Conservation (phyloP, 2,113 vertebrate genomes). For the Neolamprologus hecqui region DNA sequence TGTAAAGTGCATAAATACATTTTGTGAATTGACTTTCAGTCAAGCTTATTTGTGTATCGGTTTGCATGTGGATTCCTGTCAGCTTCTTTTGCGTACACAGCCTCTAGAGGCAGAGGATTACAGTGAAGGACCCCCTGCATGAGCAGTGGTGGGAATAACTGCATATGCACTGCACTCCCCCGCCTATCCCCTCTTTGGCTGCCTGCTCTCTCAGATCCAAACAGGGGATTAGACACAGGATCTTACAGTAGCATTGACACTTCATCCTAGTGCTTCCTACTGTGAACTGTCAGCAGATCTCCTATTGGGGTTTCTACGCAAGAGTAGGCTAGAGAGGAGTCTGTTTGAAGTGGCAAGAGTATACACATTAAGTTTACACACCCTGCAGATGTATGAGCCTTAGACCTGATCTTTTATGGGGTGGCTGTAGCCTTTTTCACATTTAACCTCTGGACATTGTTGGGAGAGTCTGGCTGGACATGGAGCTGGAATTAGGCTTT, state of each 20-base stretch:
- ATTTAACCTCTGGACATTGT: neutral
- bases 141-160: conserved; percentile 58
- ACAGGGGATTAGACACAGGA: conserved; percentile 48
- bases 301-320: conserved; percentile 25
- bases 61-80: conserved; percentile 32
- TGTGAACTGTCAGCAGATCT: conserved; percentile 49
- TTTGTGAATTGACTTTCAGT: neutral
- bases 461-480: neutral
- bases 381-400: neutral
- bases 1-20: conserved; percentile 8
- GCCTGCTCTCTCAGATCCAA: conserved; percentile 26
- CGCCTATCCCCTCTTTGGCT: conserved; percentile 27
- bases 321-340: conserved; percentile 5
- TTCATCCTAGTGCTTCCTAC: conserved; percentile 36
- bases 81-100: conserved; percentile 3
- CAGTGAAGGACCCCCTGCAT: conserved; percentile 48
- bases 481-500: neutral
- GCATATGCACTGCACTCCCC: conserved; percentile 50
- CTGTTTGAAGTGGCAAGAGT: neutral
- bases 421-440: neutral
- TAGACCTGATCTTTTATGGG: neutral
- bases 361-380: neutral
- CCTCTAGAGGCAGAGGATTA: conserved; percentile 51
- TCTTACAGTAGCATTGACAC: conserved; percentile 46
- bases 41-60: neutral